These are phyloP conservation scores for Drosophila orena DNA, from an alignment of 1,140 invertebrate genomes.

Conservation along the genomic window DNA sequence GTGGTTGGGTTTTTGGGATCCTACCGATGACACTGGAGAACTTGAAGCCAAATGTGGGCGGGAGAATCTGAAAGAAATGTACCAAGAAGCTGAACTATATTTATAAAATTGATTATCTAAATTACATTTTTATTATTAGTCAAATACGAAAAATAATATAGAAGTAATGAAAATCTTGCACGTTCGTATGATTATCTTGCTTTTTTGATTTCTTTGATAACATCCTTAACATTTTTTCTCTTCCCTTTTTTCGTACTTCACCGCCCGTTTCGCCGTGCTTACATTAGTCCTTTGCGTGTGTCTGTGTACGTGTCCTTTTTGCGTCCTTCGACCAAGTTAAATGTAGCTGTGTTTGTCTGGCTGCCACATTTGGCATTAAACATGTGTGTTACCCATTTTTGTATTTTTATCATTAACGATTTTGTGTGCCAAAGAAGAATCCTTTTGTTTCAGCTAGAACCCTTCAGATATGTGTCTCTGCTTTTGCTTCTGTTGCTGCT, in stretches of 20 bases:
- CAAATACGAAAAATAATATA: too few species aligned
- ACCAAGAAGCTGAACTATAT: background rate
- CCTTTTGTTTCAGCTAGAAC: slow-evolving; percentile 67
- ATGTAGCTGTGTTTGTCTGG: slow-evolving; percentile 38
- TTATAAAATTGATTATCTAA: too few species aligned
- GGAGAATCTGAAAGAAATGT: background rate
- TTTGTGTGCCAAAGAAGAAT: slow-evolving; percentile 69
- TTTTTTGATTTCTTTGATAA: background rate
- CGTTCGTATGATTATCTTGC: too few species aligned
- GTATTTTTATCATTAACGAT: slow-evolving; percentile 70
- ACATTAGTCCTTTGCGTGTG: slow-evolving; percentile 5
- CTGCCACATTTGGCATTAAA: slow-evolving; percentile 65
- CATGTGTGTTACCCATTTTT: slow-evolving; percentile 47
- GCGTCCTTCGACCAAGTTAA: slow-evolving; percentile 40
- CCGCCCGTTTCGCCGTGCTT: slow-evolving; percentile 1
- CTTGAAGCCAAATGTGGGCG: background rate
- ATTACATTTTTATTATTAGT: too few species aligned
- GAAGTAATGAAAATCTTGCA: too few species aligned
- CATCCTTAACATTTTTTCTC: slow-evolving; percentile 4
- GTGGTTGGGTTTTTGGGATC: slow-evolving; percentile 52
- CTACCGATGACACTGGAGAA: slow-evolving; percentile 15
- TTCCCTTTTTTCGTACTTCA: background rate
- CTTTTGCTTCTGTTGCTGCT: slow-evolving; percentile 18
- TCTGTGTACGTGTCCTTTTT: slow-evolving; percentile 53
- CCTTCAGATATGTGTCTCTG: slow-evolving; percentile 65